phyloP scores from a whole-genome alignment of 2,888 invertebrate species.

The Xestia rhomboidea region DNA sequence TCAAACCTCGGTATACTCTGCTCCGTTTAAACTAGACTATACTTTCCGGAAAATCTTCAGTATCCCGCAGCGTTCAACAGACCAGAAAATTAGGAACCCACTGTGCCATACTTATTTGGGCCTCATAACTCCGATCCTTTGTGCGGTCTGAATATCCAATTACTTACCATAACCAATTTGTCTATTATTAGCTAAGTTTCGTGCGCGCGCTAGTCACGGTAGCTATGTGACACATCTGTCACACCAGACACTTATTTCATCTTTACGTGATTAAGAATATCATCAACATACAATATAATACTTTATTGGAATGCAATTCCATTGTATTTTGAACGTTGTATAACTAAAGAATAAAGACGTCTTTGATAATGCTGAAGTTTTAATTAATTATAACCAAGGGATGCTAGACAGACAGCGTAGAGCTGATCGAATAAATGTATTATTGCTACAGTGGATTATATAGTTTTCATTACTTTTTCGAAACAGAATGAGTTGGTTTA shows the following conservation, averaged over 20 bases:
- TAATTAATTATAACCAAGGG: background rate
- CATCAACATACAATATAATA: no score
- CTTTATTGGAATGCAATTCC: no score
- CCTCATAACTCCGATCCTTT: constrained; percentile 7
- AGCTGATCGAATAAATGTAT: no score
- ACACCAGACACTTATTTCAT: background rate
- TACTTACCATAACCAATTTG: constrained; percentile 6
- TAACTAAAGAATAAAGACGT: background rate
- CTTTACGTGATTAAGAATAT: constrained; percentile 11
- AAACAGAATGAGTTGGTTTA: background rate
- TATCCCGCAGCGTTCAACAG: background rate
- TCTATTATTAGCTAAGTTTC: constrained; percentile 32
- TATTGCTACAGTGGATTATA: background rate
- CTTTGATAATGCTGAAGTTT: background rate
- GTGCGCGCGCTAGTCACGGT: background rate
- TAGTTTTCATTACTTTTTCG: background rate
- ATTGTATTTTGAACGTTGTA: constrained; percentile 10
- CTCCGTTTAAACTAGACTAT: background rate
- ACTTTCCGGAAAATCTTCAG: constrained; percentile 2
- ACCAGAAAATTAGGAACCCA: background rate
- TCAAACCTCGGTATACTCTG: background rate
- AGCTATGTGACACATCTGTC: constrained; percentile 11
- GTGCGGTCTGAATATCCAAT: constrained; percentile 15
- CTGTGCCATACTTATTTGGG: background rate
- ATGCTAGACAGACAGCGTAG: background rate